Evolutionary conservation across 2,113 vertebrate genomes (phyloP), one percentile per base, ranked within the genome.

Genomic region (Empidonax traillii): DNA sequence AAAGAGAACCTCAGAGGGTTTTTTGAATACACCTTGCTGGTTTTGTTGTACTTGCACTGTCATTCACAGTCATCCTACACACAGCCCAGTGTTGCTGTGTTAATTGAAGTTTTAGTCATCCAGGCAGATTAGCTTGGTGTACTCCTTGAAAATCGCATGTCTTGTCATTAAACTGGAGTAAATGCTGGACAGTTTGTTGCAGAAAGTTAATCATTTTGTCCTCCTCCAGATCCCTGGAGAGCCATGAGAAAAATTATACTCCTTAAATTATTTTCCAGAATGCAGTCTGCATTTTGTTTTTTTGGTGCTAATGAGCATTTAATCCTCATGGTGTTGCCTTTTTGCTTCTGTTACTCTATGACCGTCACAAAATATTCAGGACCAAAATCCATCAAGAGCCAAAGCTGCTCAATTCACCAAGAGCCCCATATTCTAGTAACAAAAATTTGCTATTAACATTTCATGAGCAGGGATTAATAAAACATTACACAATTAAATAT

Each of bases 381-480:
- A 90, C 71, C 58, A 79, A 92, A 94, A 94, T 90, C 82, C 67
- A 62, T 88, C 44, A 62, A 51, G 91, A 87, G 58, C 43, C 33
- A 41, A 43, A 76, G 77, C 39, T 62, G 27, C 86, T 88, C 73
- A 33, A 81, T 87, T 68, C 68, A 95, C 82, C 71, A 83, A 92
- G 82, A 94, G 63, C 78, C 89, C 73, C 8, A 5, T 87, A 73
- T 91, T 87, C 25, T 91, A 77, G 92, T 86, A 93, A 81, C 80
- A 92, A 95, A 95, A 94, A 81, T 85, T 92, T 79, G 66, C 77
- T 87, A 90, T 98, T 96, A 98, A 97, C 73, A 89, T 97, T 98
- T 97, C 69, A 97, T 94, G 86, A 96, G 51, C 58, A 87, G 89
- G 94, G 51, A 97, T 98, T 97, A 97, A 97, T 98, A 98, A 98